These are phyloP conservation scores for Botia almorhae DNA, from an alignment of 2,797 vertebrate species.

Conservation along the genomic window DNA sequence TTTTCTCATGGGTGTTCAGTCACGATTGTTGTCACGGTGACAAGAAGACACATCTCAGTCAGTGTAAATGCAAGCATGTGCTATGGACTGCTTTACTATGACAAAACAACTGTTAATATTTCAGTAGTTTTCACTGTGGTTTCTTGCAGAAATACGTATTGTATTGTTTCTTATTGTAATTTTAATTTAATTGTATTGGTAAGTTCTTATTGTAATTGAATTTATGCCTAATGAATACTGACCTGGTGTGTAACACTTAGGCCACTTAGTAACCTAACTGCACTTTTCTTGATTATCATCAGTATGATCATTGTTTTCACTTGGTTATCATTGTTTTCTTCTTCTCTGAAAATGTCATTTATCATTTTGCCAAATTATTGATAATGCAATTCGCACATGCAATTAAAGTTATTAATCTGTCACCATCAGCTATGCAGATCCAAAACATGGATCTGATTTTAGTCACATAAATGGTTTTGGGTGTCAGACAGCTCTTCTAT, in stretches of 20 bases:
- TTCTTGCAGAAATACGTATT: no score
- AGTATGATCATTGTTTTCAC: neutral
- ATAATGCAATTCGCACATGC: neutral
- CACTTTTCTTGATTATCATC: neutral
- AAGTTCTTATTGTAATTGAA: no score
- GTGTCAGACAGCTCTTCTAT: neutral
- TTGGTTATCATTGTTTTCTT: neutral
- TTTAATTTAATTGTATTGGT: no score
- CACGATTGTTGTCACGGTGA: conserved; percentile 16
- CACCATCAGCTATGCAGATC: neutral
- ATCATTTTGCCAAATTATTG: neutral
- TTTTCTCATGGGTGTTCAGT: neutral
- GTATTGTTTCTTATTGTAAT: no score
- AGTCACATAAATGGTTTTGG: neutral
- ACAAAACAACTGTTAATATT: no score
- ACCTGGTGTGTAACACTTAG: neutral
- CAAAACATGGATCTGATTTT: neutral
- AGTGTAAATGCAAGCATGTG: neutral
- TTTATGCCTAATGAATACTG: no score
- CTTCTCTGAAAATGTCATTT: neutral
- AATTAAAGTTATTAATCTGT: neutral
- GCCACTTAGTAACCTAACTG: neutral
- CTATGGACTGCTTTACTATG: no score
- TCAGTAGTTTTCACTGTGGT: no score
- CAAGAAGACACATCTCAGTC: conserved; percentile 15